phyloP scores from a whole-genome alignment of 2,113 vertebrate species.

The Arothron firmamentum region DNA sequence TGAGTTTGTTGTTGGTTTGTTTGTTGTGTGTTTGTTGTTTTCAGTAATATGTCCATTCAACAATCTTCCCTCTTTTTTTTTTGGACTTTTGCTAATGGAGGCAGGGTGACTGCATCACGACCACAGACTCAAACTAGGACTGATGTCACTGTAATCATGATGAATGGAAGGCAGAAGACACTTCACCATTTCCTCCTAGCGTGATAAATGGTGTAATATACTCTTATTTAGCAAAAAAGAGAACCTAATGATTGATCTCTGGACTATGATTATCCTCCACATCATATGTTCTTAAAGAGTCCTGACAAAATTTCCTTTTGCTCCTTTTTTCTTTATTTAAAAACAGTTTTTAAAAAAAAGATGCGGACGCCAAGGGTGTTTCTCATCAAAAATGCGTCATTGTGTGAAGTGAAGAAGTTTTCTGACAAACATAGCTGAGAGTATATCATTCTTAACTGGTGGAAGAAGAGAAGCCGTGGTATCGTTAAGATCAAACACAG shows the following conservation, averaged over 20 bases:
- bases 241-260: conserved; percentile 70
- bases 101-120: conserved; percentile 44
- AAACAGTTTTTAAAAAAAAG: background rate
- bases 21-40: too few relatives aligned
- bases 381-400: background rate
- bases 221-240: conserved; percentile 74
- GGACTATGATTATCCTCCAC: conserved; percentile 63
- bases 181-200: conserved; percentile 65
- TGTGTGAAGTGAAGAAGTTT: background rate
- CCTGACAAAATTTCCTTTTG: conserved; percentile 42
- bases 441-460: conserved; percentile 3
- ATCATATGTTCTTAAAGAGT: conserved; percentile 68
- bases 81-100: conserved; percentile 1
- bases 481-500: conserved; percentile 30
- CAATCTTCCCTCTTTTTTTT: too few relatives aligned
- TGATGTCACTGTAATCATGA: conserved; percentile 75
- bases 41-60: too few relatives aligned
- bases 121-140: conserved; percentile 69
- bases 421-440: too few relatives aligned
- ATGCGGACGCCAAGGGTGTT: too few relatives aligned
- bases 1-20: too few relatives aligned
- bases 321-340: background rate
- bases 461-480: conserved; percentile 36
- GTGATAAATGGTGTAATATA: conserved; percentile 79
- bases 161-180: conserved; percentile 71